Base-by-base conservation (phyloP, 1,140 invertebrate genomes). In the Trichonephila clavipes region DNA sequence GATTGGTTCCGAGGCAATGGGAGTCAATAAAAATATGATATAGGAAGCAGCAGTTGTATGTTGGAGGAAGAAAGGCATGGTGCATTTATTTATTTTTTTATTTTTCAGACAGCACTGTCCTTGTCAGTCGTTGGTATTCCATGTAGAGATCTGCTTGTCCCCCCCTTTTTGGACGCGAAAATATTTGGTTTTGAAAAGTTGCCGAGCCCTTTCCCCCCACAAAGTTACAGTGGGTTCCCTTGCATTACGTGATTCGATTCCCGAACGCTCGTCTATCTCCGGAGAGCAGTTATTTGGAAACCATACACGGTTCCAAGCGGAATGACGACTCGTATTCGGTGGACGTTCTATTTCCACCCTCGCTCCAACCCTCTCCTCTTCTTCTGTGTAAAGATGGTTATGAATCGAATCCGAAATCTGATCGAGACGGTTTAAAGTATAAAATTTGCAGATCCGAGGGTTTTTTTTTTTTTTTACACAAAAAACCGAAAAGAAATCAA, bases 11-110 rank as follows among this genome's bases (percentile, higher is more conserved):
- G 19, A 85, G 90, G 83, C 82, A 87, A 85, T 86, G 82, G 64
- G 81, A 85, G 91, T 92, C 91, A 87, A 92, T 92, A 92, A 92
- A 92, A 92, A 92, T 92, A 92, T 92, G 91, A 87, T 86, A 87
- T 92, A 61, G 83, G 58, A 85, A 59, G 51, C 72, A 28, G 72
- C 72, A 77, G 21, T 28, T n/a, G 69, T 64, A 19, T 44, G 18
- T 16, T 24, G 64, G 86, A 51, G 51, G 51, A 51, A 51, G 10
- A 51, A 51, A 51, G 10, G 51, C 51, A 51, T 10, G 51, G 51
- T 51, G 34, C 3, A 40, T 51, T 51, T 51, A 7, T 51, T 28
- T n/a, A n/a, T n/a, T 51, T 51, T 51, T 12, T 51, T 51, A 51
- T 51, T 51, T 51, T 51, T 51, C 10, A 10, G 64, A 4, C 44